A percentile compares a stretch with the other conserved stretches of the same genome.
phyloP scores from a whole-genome alignment of 1,140 invertebrate genomes.

The Gryllus bimaculatus region DNA sequence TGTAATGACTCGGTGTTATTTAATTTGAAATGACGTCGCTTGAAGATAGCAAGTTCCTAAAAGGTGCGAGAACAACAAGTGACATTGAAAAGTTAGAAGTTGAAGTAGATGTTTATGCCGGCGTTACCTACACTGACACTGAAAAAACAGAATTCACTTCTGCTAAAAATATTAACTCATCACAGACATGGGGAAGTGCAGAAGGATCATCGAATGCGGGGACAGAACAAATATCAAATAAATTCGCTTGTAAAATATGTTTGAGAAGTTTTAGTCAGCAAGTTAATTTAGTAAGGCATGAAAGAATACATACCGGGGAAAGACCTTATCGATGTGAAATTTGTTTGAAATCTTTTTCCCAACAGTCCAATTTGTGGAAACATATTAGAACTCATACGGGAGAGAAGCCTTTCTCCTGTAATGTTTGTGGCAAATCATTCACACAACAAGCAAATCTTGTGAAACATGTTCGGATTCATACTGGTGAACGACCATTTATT shows the following conservation, averaged over 20 bases:
- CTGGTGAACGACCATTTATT: constrained; percentile 35
- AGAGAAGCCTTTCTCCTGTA: constrained; percentile 18
- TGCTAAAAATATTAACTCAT: neutral
- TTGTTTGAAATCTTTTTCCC: constrained; percentile 34
- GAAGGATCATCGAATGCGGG: neutral
- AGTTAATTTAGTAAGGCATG: constrained; percentile 26
- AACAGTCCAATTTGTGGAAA: constrained; percentile 21
- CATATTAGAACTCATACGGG: constrained; percentile 23
- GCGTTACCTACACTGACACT: neutral
- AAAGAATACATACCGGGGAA: constrained; percentile 38
- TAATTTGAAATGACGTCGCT: too few relatives aligned
- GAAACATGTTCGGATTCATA: constrained; percentile 23
- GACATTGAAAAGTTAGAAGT: constrained; percentile 11
- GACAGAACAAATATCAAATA: neutral
- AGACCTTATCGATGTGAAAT: constrained; percentile 35
- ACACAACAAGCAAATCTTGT: constrained; percentile 21
- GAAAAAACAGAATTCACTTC: neutral
- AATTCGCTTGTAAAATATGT: constrained; percentile 31
- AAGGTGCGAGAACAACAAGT: neutral
- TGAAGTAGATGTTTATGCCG: constrained; percentile 7
- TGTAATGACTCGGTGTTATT: too few relatives aligned
- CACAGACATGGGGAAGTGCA: neutral
- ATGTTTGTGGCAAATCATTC: constrained; percentile 21
- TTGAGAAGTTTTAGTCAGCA: constrained; percentile 32
- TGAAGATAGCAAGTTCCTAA: too few relatives aligned